phyloP scores from a whole-genome alignment of 2,113 vertebrate genomes.

The Rutilus rutilus region DNA sequence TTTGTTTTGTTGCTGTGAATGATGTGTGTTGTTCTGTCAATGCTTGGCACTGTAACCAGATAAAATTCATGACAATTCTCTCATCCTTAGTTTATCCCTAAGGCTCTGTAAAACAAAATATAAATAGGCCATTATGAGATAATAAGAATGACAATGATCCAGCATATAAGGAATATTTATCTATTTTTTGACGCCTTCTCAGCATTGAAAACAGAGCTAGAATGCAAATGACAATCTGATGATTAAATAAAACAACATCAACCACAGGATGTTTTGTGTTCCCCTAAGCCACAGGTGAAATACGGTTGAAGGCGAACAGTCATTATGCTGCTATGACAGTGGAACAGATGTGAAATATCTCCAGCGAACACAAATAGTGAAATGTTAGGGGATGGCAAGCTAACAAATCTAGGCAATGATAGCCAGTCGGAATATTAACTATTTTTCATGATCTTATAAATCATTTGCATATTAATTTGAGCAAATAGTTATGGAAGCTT shows the following conservation, averaged over 20 bases:
- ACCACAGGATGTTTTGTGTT: conserved; percentile 16
- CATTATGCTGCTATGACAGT: conserved; percentile 33
- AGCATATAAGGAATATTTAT: conserved; percentile 24
- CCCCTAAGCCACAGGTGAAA: conserved; percentile 38
- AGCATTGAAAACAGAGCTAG: conserved; percentile 11
- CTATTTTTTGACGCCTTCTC: conserved; percentile 29
- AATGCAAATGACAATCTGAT: conserved; percentile 42
- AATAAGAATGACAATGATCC: conserved; percentile 39
- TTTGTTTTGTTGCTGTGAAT: not conserved
- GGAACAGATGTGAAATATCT: conserved; percentile 49
- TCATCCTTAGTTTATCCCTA: conserved; percentile 25
- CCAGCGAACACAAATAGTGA: conserved; percentile 36
- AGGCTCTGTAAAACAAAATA: conserved; percentile 36
- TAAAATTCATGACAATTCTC: conserved; percentile 1
- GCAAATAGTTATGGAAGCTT: no score
- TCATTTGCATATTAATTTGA: not conserved
- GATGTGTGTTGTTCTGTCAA: conserved; percentile 15
- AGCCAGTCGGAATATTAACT: not conserved
- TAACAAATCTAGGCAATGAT: conserved; percentile 38
- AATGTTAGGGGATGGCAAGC: conserved; percentile 23
- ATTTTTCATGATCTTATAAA: not conserved
- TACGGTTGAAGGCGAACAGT: conserved; percentile 35
- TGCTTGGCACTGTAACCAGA: not conserved
- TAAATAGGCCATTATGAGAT: conserved; percentile 45
- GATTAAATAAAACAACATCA: conserved; percentile 30